These are phyloP conservation scores for Zaprionus tsacasi DNA, from an alignment of 1,140 invertebrate species.

Conservation along the genomic window DNA sequence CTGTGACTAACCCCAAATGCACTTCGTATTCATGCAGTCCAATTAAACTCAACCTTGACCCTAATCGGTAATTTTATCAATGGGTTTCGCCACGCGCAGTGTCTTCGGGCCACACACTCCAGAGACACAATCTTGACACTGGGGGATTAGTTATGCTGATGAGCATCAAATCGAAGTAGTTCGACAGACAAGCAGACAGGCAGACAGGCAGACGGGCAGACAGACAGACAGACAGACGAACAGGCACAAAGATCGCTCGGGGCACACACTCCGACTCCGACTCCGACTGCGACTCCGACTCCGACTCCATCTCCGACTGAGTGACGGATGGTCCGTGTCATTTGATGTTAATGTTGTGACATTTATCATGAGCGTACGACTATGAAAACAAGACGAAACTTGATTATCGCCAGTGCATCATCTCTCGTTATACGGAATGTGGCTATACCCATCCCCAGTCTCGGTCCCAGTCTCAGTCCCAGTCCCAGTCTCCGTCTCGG, in stretches of 20 bases:
- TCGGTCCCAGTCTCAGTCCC: background rate
- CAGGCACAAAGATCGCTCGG: slow-evolving; percentile 64
- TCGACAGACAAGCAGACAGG: slow-evolving; percentile 37
- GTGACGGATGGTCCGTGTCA: slow-evolving; percentile 84
- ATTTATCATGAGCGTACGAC: slow-evolving; percentile 83
- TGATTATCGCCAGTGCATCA: slow-evolving; percentile 82
- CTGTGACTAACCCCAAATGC: slow-evolving; percentile 19
- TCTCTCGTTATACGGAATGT: slow-evolving; percentile 67
- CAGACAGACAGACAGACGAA: slow-evolving; percentile 12
- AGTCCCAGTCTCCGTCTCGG: background rate
- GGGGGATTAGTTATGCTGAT: slow-evolving; percentile 58
- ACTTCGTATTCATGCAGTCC: slow-evolving; percentile 35
- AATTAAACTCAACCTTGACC: slow-evolving; percentile 72
- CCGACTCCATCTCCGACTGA: slow-evolving; percentile 70
- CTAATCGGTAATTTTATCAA: slow-evolving; percentile 71
- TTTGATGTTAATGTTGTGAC: slow-evolving; percentile 84
- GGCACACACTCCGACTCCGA: slow-evolving; percentile 40
- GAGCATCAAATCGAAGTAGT: slow-evolving; percentile 72
- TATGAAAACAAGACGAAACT: slow-evolving; percentile 80
- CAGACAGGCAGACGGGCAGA: slow-evolving; percentile 26
- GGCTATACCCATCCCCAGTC: slow-evolving; percentile 40
- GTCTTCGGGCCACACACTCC: slow-evolving; percentile 41
- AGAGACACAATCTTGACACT: slow-evolving; percentile 51
- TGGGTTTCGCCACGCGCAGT: slow-evolving; percentile 52
- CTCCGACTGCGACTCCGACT: no score